phyloP scores from a whole-genome alignment of 2,797 vertebrate species.

The Karalla daura region DNA sequence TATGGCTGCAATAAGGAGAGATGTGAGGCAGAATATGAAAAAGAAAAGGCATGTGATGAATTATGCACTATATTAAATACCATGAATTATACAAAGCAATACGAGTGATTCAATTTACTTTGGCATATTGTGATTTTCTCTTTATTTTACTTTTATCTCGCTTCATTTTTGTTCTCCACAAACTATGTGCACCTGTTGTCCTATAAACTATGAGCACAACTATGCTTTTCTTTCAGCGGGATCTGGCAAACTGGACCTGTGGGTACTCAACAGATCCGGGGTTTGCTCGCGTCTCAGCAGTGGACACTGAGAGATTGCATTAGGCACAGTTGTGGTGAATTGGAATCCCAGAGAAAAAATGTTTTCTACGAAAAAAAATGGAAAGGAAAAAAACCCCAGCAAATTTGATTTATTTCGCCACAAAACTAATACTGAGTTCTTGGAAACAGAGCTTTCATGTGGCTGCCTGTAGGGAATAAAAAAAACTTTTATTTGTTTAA shows the following conservation, averaged over 20 bases:
- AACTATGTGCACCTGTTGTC: slow-evolving; percentile 21
- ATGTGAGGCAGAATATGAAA: neutral
- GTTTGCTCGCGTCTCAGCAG: slow-evolving; percentile 25
- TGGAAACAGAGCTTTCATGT: slow-evolving; percentile 61
- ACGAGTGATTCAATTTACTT: too few species aligned
- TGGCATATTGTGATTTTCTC: too few species aligned
- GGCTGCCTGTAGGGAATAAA: slow-evolving; percentile 62
- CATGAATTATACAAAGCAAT: too few species aligned
- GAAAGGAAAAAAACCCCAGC: too few species aligned
- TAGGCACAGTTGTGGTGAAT: slow-evolving; percentile 32
- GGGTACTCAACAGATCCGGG: slow-evolving; percentile 15
- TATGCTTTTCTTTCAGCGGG: slow-evolving; percentile 17
- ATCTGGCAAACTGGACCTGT: slow-evolving; percentile 34
- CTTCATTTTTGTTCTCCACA: neutral
- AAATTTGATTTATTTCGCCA: slow-evolving; percentile 40
- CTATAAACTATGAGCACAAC: neutral
- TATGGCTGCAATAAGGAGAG: slow-evolving; percentile 44
- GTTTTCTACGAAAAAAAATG: slow-evolving; percentile 50
- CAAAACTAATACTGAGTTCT: slow-evolving; percentile 40
- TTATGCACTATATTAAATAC: neutral
- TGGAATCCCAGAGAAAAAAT: slow-evolving; percentile 45
- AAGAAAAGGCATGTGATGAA: slow-evolving; percentile 6
- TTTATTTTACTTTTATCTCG: neutral
- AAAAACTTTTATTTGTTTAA: slow-evolving; percentile 61
- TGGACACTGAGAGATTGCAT: slow-evolving; percentile 28